phyloP scores from a whole-genome alignment of 1,140 invertebrate genomes.

The Cryptotermes secundus region DNA sequence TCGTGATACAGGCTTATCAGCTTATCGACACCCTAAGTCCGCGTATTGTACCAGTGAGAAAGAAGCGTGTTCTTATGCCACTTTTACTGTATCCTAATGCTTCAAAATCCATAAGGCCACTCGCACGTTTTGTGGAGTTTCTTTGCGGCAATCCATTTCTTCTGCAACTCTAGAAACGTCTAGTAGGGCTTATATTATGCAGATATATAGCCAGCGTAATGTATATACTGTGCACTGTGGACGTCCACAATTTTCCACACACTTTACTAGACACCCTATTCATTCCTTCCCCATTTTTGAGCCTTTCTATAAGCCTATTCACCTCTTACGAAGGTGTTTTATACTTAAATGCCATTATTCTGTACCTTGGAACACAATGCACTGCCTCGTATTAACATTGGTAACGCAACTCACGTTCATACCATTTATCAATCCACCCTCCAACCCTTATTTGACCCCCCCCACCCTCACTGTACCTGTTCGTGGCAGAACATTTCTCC shows the following conservation, averaged over 20 bases:
- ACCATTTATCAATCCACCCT: not conserved
- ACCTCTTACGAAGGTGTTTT: not conserved
- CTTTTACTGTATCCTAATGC: not conserved
- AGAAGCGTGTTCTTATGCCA: not conserved
- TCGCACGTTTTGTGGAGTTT: not conserved
- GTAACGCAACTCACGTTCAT: not conserved
- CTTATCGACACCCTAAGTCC: too few relatives aligned
- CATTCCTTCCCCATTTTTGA: not conserved
- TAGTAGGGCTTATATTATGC: not conserved
- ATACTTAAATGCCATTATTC: conserved; percentile 3
- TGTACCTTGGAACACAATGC: not conserved
- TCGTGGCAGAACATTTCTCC: not conserved
- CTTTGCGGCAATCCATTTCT: not conserved
- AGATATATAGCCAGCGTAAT: not conserved
- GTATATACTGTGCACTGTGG: not conserved
- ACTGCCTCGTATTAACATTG: not conserved
- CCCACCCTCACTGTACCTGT: not conserved
- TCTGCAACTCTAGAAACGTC: not conserved
- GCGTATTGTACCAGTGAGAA: not conserved
- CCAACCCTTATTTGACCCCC: not conserved
- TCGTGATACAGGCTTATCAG: too few relatives aligned
- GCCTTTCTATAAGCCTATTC: not conserved
- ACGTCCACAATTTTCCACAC: not conserved
- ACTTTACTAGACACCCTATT: not conserved
- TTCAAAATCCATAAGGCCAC: not conserved